Conservation (phyloP, 2,113 vertebrate species). For the Oxyura jamaicensis region DNA sequence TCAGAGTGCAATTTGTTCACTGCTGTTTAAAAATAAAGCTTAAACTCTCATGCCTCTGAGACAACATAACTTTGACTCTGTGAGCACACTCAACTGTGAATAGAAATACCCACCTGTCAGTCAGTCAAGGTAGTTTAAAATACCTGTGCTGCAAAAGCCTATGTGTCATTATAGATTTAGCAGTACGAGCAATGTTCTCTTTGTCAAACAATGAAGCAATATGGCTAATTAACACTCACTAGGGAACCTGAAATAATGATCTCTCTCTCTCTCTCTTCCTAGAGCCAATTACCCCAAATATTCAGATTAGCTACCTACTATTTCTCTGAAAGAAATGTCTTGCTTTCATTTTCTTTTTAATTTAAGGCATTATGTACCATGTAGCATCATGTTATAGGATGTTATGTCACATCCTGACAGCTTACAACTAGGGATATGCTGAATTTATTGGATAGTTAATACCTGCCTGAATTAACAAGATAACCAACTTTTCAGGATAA, state of each 20-base stretch:
- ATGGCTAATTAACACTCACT: slow-evolving; percentile 84
- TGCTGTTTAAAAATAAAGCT: slow-evolving; percentile 33
- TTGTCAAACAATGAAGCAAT: slow-evolving; percentile 84
- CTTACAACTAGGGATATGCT: slow-evolving; percentile 77
- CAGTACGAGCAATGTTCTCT: slow-evolving; percentile 76
- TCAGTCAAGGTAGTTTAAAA: slow-evolving; percentile 82
- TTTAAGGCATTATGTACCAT: slow-evolving; percentile 81
- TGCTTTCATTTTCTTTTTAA: slow-evolving; percentile 75
- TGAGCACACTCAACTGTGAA: slow-evolving; percentile 63
- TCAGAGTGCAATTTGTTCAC: slow-evolving; percentile 19
- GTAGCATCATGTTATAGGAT: slow-evolving; percentile 82
- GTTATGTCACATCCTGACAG: slow-evolving; percentile 83
- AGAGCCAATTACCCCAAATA: slow-evolving; percentile 85
- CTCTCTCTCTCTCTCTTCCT: slow-evolving; percentile 73
- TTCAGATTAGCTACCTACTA: slow-evolving; percentile 81
- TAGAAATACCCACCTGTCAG: slow-evolving; percentile 78
- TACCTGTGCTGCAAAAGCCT: slow-evolving; percentile 79
- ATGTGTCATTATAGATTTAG: slow-evolving; percentile 80
- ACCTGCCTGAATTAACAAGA: slow-evolving; percentile 80
- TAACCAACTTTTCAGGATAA: slow-evolving; percentile 75
- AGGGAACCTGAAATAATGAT: slow-evolving; percentile 82
- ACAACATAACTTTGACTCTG: slow-evolving; percentile 35
- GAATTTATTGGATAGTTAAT: slow-evolving; percentile 81
- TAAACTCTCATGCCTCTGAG: slow-evolving; percentile 32
- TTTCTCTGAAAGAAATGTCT: slow-evolving; percentile 79